These are phyloP conservation scores for Vidua chalybeata DNA, from an alignment of 2,113 vertebrate species.

Conservation along the genomic window DNA sequence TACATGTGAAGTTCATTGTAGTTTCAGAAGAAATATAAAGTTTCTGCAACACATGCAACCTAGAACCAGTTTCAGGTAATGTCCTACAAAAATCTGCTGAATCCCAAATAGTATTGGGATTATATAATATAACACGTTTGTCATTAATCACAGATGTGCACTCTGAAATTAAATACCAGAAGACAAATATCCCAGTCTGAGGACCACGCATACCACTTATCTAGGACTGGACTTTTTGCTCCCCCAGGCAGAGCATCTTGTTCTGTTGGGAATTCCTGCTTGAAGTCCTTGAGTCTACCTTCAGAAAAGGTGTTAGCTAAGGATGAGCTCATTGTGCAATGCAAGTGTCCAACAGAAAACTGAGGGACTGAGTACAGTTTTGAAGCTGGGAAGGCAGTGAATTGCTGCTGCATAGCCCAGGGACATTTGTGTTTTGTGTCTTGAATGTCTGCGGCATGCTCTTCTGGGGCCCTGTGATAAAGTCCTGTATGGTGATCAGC, in stretches of 20 bases:
- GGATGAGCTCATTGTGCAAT: not conserved
- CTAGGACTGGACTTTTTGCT: not conserved
- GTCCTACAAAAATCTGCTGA: not conserved
- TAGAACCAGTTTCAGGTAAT: not conserved
- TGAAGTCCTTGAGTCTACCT: not conserved
- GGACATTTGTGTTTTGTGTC: not conserved
- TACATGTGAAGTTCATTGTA: not conserved
- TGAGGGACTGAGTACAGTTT: not conserved
- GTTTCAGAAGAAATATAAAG: not conserved
- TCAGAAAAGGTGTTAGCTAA: not conserved
- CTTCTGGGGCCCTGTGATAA: not conserved
- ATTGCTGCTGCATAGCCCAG: not conserved
- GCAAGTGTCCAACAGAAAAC: not conserved
- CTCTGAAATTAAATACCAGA: not conserved
- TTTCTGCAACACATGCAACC: not conserved
- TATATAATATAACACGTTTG: not conserved
- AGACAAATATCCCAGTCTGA: not conserved
- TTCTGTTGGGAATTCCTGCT: not conserved
- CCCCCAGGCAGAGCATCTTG: not conserved
- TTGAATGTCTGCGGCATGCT: not conserved
- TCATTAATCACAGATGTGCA: not conserved
- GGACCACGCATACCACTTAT: not conserved
- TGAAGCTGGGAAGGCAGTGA: not conserved
- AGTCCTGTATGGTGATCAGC: not conserved
- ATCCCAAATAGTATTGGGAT: not conserved